phyloP scores from a whole-genome alignment of 2,888 invertebrate genomes.

The Melipona beecheii region DNA sequence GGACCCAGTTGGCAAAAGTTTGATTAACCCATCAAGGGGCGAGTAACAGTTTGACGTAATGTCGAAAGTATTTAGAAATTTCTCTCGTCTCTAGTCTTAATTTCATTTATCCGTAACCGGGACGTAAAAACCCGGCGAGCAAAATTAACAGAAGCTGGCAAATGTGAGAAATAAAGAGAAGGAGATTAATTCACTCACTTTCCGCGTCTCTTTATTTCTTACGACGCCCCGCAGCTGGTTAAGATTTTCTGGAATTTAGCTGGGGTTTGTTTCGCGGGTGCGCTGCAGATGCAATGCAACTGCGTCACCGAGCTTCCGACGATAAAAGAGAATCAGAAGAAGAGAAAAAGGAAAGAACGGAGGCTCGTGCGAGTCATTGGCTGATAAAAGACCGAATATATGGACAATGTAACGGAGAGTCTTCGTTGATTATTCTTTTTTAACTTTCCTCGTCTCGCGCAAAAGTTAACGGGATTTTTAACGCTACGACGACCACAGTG shows the following conservation, averaged over 20 bases:
- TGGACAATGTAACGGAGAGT: background rate
- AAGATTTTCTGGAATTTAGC: background rate
- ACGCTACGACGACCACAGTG: background rate
- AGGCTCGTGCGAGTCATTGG: slow-evolving; percentile 3
- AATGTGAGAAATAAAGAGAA: too few relatives aligned
- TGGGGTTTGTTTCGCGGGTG: slow-evolving; percentile 20
- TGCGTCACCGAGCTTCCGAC: background rate
- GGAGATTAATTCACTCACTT: background rate
- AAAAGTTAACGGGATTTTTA: background rate
- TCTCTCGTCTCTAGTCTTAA: too few relatives aligned
- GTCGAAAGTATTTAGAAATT: too few relatives aligned
- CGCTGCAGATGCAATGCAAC: slow-evolving; percentile 1
- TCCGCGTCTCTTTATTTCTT: background rate
- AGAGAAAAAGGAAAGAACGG: background rate
- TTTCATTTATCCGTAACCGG: too few relatives aligned
- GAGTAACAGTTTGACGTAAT: too few relatives aligned
- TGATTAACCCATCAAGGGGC: background rate
- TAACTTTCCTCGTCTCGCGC: background rate
- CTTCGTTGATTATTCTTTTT: background rate
- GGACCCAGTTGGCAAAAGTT: background rate
- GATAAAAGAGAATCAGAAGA: background rate
- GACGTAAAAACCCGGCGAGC: too few relatives aligned
- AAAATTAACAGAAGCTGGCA: too few relatives aligned
- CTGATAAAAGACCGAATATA: slow-evolving; percentile 9
- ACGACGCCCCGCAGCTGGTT: background rate